Percentiles rank a stretch among this genome's conserved stretches.
phyloP scores from a whole-genome alignment of 2,797 vertebrate genomes.

The Clamator glandarius region DNA sequence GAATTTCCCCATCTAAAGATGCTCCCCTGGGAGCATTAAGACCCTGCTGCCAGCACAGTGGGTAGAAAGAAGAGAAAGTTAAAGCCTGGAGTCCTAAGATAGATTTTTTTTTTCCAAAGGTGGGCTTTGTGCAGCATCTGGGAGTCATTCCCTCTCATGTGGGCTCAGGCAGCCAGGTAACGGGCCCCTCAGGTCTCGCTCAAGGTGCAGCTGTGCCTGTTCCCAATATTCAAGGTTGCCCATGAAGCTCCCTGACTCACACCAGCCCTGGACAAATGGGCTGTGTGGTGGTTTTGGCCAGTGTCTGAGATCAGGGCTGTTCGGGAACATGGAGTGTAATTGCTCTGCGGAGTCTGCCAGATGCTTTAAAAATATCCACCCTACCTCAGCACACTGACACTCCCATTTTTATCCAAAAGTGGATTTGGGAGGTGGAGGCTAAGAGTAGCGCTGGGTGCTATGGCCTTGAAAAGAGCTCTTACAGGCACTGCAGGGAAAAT shows the following conservation, averaged over 20 bases:
- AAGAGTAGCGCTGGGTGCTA: background rate
- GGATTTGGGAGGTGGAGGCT: background rate
- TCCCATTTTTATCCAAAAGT: background rate
- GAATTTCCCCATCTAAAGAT: background rate
- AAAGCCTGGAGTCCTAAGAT: background rate
- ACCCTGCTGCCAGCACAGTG: accelerated
- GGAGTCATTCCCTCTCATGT: background rate
- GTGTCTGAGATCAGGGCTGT: background rate
- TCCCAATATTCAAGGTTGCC: background rate
- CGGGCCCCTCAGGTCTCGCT: background rate
- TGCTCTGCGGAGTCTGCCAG: conserved; percentile 15
- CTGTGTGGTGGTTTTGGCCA: background rate
- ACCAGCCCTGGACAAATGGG: background rate
- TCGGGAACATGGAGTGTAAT: conserved; percentile 21
- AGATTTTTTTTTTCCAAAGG: background rate
- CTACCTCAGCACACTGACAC: background rate
- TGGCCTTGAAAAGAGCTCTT: background rate
- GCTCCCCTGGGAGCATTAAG: background rate
- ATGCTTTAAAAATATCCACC: conserved; percentile 40
- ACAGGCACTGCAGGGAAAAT: background rate
- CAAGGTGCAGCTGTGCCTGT: background rate
- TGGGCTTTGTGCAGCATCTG: conserved; percentile 38
- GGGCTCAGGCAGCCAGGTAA: accelerated
- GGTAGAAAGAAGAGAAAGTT: background rate
- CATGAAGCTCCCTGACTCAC: background rate